Conservation (phyloP, 2,888 invertebrate species). For the Bombylius discolor region DNA sequence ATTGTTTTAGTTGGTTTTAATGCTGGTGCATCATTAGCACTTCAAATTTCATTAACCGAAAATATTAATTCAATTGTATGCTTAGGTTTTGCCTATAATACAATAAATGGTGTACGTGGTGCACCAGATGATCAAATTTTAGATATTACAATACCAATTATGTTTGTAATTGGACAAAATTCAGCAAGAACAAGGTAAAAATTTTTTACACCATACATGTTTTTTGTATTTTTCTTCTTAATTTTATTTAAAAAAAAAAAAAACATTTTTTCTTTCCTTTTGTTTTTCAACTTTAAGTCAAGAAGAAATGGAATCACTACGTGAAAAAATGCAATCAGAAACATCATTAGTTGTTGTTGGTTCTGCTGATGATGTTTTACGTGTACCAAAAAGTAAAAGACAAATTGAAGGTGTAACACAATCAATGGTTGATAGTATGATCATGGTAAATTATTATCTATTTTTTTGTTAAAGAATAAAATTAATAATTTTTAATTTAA, state of each 20-base stretch:
- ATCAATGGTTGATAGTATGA: slow-evolving; percentile 62
- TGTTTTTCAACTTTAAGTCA: slow-evolving; percentile 37
- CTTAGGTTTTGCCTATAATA: slow-evolving; percentile 63
- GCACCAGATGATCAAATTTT: slow-evolving; percentile 62
- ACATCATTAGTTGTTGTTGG: slow-evolving; percentile 66
- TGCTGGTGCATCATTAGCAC: slow-evolving; percentile 59
- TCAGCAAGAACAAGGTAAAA: slow-evolving; percentile 45
- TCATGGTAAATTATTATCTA: slow-evolving; percentile 40
- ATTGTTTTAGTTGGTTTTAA: slow-evolving; percentile 67
- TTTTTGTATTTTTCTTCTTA: no score
- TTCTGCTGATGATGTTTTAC: slow-evolving; percentile 60
- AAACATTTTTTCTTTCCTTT: background rate
- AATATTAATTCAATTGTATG: slow-evolving; percentile 60
- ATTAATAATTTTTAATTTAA: background rate
- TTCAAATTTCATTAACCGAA: slow-evolving; percentile 61
- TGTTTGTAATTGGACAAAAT: slow-evolving; percentile 70
- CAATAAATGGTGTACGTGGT: slow-evolving; percentile 59
- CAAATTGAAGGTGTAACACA: slow-evolving; percentile 65
- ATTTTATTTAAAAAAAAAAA: no score
- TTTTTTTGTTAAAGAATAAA: slow-evolving; percentile 9
- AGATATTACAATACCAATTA: slow-evolving; percentile 56
- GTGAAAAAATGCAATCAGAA: slow-evolving; percentile 63
- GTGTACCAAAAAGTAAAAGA: slow-evolving; percentile 56
- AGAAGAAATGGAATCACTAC: slow-evolving; percentile 63
- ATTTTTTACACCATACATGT: background rate